These are phyloP conservation scores for Valencia hispanica DNA, from an alignment of 2,797 vertebrate species.

Conservation along the genomic window DNA sequence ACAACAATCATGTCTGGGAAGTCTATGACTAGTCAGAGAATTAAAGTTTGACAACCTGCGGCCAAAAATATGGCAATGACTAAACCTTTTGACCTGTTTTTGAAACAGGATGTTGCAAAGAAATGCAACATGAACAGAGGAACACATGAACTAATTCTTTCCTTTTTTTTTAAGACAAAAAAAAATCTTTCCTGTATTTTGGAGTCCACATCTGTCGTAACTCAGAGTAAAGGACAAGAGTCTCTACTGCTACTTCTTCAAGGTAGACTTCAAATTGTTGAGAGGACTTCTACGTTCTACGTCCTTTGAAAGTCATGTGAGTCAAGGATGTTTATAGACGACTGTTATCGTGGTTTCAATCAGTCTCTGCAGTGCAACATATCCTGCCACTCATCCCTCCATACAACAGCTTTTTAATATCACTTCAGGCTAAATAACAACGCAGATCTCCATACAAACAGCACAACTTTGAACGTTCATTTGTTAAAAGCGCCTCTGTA, in stretches of 20 bases:
- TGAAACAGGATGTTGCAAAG: constrained; percentile 78
- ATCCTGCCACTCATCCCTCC: constrained; percentile 67
- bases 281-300: neutral
- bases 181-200: constrained; percentile 15
- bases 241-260: neutral
- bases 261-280: neutral
- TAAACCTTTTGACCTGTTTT: constrained; percentile 61
- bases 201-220: neutral
- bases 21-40: neutral
- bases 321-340: constrained; percentile 51
- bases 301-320: constrained; percentile 10
- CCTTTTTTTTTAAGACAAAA: constrained; percentile 40
- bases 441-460: constrained; percentile 15
- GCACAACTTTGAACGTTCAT: constrained; percentile 1
- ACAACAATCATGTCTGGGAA: neutral
- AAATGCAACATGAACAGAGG: constrained; percentile 52
- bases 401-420: constrained; percentile 34
- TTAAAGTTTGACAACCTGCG: constrained; percentile 16
- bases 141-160: constrained; percentile 65
- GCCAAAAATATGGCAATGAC: constrained; percentile 26
- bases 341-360: constrained; percentile 59
- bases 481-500: neutral
- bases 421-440: constrained; percentile 20
- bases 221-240: neutral
- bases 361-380: constrained; percentile 61